Evolutionary conservation across 2,113 vertebrate species (phyloP).

Genomic region (Cichladusa arquata): DNA sequence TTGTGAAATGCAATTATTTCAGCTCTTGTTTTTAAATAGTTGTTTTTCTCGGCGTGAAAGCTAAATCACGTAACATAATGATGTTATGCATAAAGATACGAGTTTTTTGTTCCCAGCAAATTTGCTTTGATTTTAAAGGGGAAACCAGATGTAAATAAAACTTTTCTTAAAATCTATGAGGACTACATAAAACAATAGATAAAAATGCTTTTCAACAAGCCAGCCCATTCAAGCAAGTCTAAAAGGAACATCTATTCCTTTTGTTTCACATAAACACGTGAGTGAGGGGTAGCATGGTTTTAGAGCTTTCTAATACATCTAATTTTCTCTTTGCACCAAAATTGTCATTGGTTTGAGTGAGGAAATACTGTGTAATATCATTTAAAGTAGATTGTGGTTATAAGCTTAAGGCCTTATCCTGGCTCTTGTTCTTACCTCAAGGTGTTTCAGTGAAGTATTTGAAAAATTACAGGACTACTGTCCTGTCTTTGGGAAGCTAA

Average conservation of each 20-base stretch:
- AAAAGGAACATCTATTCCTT: not conserved
- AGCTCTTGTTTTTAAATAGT: constrained; percentile 68
- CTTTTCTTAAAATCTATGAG: not conserved
- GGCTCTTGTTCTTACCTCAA: not conserved
- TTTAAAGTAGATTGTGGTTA: not conserved
- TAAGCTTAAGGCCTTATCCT: not conserved
- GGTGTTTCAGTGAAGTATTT: not conserved
- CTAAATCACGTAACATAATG: not conserved
- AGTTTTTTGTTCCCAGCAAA: not conserved
- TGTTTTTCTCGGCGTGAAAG: constrained; percentile 49
- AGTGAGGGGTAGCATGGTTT: not conserved
- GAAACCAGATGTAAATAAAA: not conserved
- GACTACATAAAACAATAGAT: not conserved
- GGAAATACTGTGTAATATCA: not conserved
- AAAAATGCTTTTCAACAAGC: not conserved
- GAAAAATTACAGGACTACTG: not conserved
- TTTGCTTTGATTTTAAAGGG: constrained; percentile 54
- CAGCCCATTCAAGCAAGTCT: not conserved
- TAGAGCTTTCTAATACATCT: not conserved
- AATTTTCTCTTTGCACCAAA: not conserved
- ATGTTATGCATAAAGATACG: not conserved
- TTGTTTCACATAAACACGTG: not conserved
- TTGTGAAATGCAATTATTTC: constrained; percentile 72
- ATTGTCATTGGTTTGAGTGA: not conserved
- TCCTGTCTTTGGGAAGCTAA: not conserved